A percentile compares a stretch with the other conserved stretches of the same genome.
Conservation (phyloP, 2,888 invertebrate species). For the Troglohyphantes excavatus region DNA sequence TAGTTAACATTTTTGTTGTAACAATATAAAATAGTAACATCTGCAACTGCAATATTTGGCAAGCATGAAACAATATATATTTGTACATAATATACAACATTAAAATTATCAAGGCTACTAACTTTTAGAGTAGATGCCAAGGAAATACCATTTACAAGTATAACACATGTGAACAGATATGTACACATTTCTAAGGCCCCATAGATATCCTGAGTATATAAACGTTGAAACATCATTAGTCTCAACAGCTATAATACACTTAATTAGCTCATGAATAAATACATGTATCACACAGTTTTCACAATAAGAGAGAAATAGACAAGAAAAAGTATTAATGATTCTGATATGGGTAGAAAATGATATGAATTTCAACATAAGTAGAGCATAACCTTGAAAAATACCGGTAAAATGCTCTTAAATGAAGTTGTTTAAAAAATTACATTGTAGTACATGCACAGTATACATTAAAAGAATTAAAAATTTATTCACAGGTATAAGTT, state of each 20-base stretch:
- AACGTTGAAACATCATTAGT: not conserved
- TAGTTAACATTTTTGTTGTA: constrained; percentile 10
- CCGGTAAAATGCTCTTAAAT: no score
- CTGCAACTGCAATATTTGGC: constrained; percentile 26
- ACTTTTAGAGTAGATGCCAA: not conserved
- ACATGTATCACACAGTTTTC: not conserved
- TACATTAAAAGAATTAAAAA: no score
- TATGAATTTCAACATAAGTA: no score
- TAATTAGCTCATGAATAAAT: not conserved
- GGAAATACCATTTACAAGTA: constrained; percentile 24
- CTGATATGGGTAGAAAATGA: no score
- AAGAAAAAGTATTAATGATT: no score
- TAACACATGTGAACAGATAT: constrained; percentile 2
- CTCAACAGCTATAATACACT: not conserved
- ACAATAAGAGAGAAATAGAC: not conserved
- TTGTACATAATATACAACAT: constrained; percentile 15
- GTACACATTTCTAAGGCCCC: constrained; percentile 27
- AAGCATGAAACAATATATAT: constrained; percentile 12
- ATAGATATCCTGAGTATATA: constrained; percentile 29
- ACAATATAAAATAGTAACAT: constrained; percentile 32
- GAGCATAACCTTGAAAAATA: no score
- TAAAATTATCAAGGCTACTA: not conserved
- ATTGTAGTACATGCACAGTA: no score
- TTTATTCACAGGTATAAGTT: no score
- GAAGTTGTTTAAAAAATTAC: no score